phyloP scores from a whole-genome alignment of 2,888 invertebrate genomes.

The Coremacera marginata region DNA sequence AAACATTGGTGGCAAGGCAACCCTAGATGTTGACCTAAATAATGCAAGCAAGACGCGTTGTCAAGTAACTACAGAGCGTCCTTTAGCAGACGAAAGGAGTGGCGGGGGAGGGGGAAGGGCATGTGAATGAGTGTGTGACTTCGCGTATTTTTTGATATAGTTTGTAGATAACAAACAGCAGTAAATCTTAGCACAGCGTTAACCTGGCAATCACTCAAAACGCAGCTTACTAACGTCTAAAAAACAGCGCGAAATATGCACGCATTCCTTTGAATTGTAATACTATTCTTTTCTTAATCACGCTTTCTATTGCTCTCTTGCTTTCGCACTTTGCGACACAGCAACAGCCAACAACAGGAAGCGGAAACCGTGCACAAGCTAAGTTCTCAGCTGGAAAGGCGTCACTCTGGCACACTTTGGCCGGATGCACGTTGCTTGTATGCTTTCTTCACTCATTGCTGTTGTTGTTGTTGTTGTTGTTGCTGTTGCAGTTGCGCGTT shows the following conservation, averaged over 20 bases:
- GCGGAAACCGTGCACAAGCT: conserved; percentile 8
- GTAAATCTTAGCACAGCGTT: too few species aligned
- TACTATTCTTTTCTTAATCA: neutral
- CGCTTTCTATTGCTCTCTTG: conserved; percentile 3
- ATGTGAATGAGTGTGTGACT: neutral
- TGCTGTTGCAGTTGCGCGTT: neutral
- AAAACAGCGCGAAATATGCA: neutral
- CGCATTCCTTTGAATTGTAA: neutral
- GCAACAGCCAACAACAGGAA: neutral
- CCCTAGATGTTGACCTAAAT: conserved; percentile 37
- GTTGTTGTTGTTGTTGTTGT: neutral
- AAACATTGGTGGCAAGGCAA: conserved; percentile 10
- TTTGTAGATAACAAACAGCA: too few species aligned
- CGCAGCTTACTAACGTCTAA: neutral
- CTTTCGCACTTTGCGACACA: neutral
- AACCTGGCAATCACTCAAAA: neutral
- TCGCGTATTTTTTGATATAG: neutral
- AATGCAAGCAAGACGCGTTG: conserved; percentile 10
- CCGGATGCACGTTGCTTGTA: conserved; percentile 5
- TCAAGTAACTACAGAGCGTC: too few species aligned
- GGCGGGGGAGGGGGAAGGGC: too few species aligned
- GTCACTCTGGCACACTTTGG: neutral
- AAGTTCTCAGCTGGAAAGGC: conserved; percentile 11
- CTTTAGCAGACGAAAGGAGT: too few species aligned
- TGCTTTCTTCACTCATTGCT: neutral